A percentile compares a stretch with the other conserved stretches of the same genome.
phyloP scores from a whole-genome alignment of 2,888 invertebrate genomes.

The Heliconius aoede region DNA sequence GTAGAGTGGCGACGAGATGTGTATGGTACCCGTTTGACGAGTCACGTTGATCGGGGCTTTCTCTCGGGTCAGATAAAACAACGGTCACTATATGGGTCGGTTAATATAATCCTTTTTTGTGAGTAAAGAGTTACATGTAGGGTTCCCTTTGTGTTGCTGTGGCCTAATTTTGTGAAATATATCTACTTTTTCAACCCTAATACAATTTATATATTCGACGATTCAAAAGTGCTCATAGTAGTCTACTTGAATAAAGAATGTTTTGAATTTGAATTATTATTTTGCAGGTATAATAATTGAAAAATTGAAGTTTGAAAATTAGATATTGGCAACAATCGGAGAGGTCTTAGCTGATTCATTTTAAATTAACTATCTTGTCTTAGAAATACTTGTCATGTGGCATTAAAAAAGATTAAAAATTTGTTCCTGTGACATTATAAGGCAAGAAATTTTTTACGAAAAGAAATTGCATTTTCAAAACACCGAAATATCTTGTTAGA shows the following conservation, averaged over 20 bases:
- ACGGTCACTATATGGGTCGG: slow-evolving; percentile 41
- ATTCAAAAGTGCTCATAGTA: no score
- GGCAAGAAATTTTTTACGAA: no score
- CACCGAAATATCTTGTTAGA: not conserved
- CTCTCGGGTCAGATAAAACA: slow-evolving; percentile 54
- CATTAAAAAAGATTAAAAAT: no score
- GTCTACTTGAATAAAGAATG: no score
- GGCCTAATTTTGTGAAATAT: not conserved
- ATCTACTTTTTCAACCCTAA: no score
- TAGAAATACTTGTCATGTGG: no score
- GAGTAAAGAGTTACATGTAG: slow-evolving; percentile 5
- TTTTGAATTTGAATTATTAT: no score
- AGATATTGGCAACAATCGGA: not conserved
- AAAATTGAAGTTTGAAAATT: not conserved
- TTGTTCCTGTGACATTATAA: no score
- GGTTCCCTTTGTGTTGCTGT: not conserved
- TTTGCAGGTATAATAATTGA: not conserved
- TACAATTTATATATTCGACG: no score
- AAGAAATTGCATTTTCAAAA: not conserved
- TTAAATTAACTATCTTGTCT: not conserved
- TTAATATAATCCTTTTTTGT: slow-evolving; percentile 28
- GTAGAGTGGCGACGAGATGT: slow-evolving; percentile 50
- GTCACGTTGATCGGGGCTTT: slow-evolving; percentile 62
- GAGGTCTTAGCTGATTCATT: not conserved
- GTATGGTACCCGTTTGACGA: slow-evolving; percentile 70